Conservation (phyloP, 2,113 vertebrate genomes). For the Macquaria ambigua region DNA sequence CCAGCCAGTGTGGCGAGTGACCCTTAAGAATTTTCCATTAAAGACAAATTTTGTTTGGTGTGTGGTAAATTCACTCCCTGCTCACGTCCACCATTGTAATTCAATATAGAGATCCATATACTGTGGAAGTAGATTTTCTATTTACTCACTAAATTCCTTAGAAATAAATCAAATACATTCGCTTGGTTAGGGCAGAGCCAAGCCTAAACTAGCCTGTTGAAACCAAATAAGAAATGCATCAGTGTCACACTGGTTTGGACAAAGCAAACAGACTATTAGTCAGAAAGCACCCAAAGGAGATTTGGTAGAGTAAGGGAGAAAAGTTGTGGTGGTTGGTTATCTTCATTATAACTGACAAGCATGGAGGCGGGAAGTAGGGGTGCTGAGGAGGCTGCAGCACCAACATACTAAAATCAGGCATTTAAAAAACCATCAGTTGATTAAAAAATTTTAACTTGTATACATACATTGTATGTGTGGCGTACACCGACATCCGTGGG, state of each 20-base stretch:
- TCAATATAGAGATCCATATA: conserved; percentile 8
- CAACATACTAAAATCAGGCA: neutral
- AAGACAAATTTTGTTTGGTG: neutral
- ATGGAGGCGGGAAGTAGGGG: neutral
- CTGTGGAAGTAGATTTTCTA: neutral
- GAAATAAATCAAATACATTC: neutral
- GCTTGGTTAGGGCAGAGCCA: neutral
- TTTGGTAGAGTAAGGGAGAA: neutral
- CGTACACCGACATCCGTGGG: neutral
- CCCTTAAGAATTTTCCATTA: conserved; percentile 6
- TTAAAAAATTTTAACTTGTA: too few relatives aligned
- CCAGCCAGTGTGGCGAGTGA: neutral
- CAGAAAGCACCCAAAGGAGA: neutral
- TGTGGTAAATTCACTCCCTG: neutral
- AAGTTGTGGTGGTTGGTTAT: neutral
- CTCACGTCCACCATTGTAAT: neutral
- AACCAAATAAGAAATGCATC: conserved; percentile 18
- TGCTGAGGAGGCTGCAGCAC: neutral
- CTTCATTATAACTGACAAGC: neutral
- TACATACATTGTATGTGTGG: too few relatives aligned
- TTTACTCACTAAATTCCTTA: neutral
- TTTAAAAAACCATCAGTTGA: neutral
- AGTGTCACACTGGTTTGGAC: neutral
- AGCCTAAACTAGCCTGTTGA: neutral
- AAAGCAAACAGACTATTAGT: conserved; percentile 26